A percentile compares a stretch with the other conserved stretches of the same genome.
phyloP scores from a whole-genome alignment of 2,888 invertebrate species.

The Azorinus chamasolen region DNA sequence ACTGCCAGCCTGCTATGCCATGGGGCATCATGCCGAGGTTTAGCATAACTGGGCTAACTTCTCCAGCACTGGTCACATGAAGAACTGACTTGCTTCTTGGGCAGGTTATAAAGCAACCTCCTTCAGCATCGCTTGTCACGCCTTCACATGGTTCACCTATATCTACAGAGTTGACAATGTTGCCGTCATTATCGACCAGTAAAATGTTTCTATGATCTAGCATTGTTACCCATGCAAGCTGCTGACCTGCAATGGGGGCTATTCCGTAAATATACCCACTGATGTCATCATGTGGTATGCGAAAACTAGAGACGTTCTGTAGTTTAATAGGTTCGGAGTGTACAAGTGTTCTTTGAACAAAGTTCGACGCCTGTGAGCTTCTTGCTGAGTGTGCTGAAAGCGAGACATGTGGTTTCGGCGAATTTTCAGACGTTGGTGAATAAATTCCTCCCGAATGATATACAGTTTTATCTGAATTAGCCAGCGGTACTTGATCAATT shows the following conservation, averaged over 20 bases:
- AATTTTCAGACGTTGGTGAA: too few relatives aligned
- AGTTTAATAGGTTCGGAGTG: too few relatives aligned
- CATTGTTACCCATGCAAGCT: conserved; percentile 46
- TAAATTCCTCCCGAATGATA: too few relatives aligned
- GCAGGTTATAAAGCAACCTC: conserved; percentile 53
- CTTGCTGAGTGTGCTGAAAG: too few relatives aligned
- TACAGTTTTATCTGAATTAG: too few relatives aligned
- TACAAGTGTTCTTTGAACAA: too few relatives aligned
- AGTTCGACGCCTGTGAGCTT: too few relatives aligned
- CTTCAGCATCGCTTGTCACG: conserved; percentile 34
- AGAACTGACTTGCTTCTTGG: conserved; percentile 32
- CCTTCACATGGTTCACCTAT: conserved; percentile 43
- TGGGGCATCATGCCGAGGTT: conserved; percentile 37
- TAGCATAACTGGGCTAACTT: conserved; percentile 12
- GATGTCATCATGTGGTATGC: neutral
- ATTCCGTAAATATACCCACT: conserved; percentile 56
- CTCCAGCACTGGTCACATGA: conserved; percentile 20
- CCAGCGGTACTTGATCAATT: too few relatives aligned
- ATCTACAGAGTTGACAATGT: conserved; percentile 21
- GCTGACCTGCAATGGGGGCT: conserved; percentile 22
- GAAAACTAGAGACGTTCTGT: too few relatives aligned
- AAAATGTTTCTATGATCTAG: conserved; percentile 36
- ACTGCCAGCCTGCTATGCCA: conserved; percentile 24
- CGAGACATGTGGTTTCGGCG: too few relatives aligned
- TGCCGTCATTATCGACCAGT: conserved; percentile 31